Evolutionary conservation across 2,888 invertebrate species (phyloP).

Genomic region (Cecidostiba fungosa): DNA sequence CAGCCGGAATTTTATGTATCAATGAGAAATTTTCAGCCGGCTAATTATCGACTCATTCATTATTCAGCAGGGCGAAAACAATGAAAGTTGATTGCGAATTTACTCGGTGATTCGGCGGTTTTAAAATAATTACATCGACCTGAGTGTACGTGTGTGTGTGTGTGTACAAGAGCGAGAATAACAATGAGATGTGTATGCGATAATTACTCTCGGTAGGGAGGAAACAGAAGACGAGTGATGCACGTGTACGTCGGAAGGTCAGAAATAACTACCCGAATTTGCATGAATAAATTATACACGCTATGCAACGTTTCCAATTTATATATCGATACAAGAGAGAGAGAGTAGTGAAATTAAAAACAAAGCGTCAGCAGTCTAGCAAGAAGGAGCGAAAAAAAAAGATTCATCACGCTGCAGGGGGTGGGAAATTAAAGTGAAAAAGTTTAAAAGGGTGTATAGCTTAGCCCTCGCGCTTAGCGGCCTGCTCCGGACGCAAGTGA

Average conservation of each 20-base stretch:
- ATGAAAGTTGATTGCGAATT: constrained; percentile 53
- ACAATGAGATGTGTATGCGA: not conserved
- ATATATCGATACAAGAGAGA: not conserved
- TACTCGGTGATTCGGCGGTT: constrained; percentile 39
- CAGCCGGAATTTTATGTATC: constrained; percentile 2
- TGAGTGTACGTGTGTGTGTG: no score
- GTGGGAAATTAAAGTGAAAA: constrained; percentile 53
- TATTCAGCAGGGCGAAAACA: constrained; percentile 46
- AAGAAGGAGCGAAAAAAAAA: constrained; percentile 30
- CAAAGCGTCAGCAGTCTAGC: not conserved
- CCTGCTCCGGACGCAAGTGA: constrained; percentile 59
- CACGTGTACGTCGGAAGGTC: not conserved
- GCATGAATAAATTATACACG: not conserved
- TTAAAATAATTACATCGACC: constrained; percentile 43
- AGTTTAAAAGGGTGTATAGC: constrained; percentile 40
- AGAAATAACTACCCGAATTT: not conserved
- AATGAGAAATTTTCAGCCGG: not conserved
- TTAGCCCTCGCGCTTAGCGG: constrained; percentile 11
- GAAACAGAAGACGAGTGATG: not conserved
- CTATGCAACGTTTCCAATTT: not conserved
- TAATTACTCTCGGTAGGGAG: not conserved
- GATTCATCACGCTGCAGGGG: constrained; percentile 36
- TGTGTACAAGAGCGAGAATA: not conserved
- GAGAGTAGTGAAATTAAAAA: not conserved
- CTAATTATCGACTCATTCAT: constrained; percentile 52